A percentile compares a stretch with the other conserved stretches of the same genome.
phyloP scores from a whole-genome alignment of 2,888 invertebrate genomes.

The Mylabris sibirica region DNA sequence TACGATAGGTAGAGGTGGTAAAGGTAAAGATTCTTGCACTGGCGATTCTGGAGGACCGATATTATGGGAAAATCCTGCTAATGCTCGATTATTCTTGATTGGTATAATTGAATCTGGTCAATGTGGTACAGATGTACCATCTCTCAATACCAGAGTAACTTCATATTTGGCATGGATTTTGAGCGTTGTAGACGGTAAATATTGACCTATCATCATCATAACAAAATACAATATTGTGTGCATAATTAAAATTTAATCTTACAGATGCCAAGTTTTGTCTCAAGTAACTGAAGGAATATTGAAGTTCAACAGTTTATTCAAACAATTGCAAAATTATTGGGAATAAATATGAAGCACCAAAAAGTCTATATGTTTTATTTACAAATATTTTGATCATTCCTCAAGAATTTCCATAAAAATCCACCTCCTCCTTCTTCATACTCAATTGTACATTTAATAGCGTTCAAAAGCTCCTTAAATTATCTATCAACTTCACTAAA shows the following conservation, averaged over 20 bases:
- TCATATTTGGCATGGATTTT: conserved; percentile 67
- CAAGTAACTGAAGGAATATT: no score
- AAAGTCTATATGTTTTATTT: no score
- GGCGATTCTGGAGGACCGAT: conserved; percentile 52
- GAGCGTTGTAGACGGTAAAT: conserved; percentile 49
- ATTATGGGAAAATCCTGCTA: conserved; percentile 61
- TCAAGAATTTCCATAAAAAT: no score
- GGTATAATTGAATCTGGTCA: conserved; percentile 68
- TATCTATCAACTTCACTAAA: no score
- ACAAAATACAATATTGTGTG: conserved; percentile 7
- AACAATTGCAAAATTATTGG: no score
- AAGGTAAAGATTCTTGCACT: conserved; percentile 51
- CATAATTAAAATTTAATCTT: conserved; percentile 34
- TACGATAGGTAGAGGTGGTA: conserved; percentile 43
- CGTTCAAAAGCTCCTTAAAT: no score
- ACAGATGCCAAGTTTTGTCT: conserved; percentile 52
- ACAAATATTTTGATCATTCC: no score
- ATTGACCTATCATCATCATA: conserved; percentile 10
- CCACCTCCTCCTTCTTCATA: no score
- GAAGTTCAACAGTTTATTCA: no score
- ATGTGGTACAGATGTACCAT: conserved; percentile 65
- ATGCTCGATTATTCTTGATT: conserved; percentile 57
- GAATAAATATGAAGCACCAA: no score
- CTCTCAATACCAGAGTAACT: conserved; percentile 67
- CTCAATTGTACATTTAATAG: no score